A percentile compares a stretch with the other conserved stretches of the same genome.
These are phyloP conservation scores for Argyresthia albistria DNA, from an alignment of 2,888 invertebrate genomes.

Conservation along the genomic window DNA sequence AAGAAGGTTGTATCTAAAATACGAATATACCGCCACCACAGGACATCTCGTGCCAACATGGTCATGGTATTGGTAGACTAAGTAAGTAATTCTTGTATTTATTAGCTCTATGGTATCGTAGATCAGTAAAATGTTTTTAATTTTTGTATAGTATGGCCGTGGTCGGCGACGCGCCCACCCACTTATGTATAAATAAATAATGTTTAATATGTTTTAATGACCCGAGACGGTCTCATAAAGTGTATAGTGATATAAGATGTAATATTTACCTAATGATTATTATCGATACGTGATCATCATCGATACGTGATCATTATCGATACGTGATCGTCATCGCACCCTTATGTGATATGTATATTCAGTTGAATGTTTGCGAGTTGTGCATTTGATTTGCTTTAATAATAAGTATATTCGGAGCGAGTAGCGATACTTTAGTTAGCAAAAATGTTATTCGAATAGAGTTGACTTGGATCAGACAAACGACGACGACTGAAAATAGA, in stretches of 20 bases:
- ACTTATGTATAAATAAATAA: conserved; percentile 56
- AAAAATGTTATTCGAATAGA: neutral
- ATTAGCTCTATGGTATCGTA: conserved; percentile 63
- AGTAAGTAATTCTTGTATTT: conserved; percentile 66
- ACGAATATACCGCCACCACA: conserved; percentile 49
- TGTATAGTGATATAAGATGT: conserved; percentile 63
- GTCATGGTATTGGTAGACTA: conserved; percentile 42
- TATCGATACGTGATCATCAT: conserved; percentile 2
- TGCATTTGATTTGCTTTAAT: neutral
- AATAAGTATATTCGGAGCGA: neutral
- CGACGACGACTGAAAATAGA: neutral
- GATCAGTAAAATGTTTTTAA: conserved; percentile 68
- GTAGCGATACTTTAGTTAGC: neutral
- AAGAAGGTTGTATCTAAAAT: conserved; percentile 65
- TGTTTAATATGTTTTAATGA: conserved; percentile 50
- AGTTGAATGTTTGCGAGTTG: neutral
- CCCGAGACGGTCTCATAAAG: conserved; percentile 38
- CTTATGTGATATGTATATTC: conserved; percentile 6
- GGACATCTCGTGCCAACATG: conserved; percentile 41
- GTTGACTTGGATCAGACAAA: too few species aligned
- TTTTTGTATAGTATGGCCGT: conserved; percentile 65
- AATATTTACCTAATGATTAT: conserved; percentile 23
- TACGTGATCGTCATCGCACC: conserved; percentile 4
- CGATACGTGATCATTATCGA: neutral
- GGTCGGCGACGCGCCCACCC: conserved; percentile 38